Evolutionary conservation across 2,113 vertebrate species (phyloP).

Genomic region (Ptyas mucosa): DNA sequence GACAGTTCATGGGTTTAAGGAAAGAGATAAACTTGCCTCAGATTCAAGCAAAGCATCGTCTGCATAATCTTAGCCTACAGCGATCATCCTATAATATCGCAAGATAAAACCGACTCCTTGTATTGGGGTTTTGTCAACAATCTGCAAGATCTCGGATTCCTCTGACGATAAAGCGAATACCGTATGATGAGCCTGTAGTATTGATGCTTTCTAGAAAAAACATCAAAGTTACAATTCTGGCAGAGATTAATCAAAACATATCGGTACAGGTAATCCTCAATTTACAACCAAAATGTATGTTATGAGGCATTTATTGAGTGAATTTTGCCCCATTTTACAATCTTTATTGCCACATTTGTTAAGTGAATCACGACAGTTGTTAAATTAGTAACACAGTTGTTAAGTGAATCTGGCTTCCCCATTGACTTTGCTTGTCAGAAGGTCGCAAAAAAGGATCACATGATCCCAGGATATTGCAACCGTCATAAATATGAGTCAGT

Average conservation of each 20-base stretch:
- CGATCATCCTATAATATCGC: not conserved
- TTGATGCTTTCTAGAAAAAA: not conserved
- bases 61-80: not conserved
- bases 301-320: too few relatives aligned
- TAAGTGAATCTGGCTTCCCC: too few relatives aligned
- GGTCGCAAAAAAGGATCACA: too few relatives aligned
- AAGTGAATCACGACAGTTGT: too few relatives aligned
- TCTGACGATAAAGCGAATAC: not conserved
- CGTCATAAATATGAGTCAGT: too few relatives aligned
- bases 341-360: too few relatives aligned
- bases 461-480: too few relatives aligned
- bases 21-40: not conserved
- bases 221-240: not conserved
- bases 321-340: too few relatives aligned
- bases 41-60: not conserved
- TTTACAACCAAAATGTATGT: too few relatives aligned
- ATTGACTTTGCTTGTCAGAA: too few relatives aligned
- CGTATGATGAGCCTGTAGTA: not conserved
- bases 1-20: not conserved
- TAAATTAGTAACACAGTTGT: too few relatives aligned
- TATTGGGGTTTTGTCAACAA: not conserved
- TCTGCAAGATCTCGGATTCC: not conserved
- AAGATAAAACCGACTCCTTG: not conserved
- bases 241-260: not conserved
- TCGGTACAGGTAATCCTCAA: too few relatives aligned